Percentiles rank a stretch among this genome's conserved stretches.
phyloP scores from a whole-genome alignment of 1,140 invertebrate species.

The Parasteatoda tepidariorum region DNA sequence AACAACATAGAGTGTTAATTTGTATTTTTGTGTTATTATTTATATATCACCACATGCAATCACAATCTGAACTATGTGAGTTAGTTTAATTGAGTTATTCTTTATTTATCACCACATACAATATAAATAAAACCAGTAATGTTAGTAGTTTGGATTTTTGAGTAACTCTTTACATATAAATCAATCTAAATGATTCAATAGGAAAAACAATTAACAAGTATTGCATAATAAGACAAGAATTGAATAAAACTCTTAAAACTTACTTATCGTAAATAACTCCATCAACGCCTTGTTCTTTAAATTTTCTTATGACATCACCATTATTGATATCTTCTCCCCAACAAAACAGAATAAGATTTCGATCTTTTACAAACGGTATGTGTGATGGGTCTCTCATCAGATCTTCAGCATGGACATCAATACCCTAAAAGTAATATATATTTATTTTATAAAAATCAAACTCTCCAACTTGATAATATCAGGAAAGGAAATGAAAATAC shows the following conservation, averaged over 20 bases:
- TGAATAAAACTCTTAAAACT: conserved; percentile 60
- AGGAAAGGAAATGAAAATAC: conserved; percentile 24
- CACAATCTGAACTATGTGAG: too few relatives aligned
- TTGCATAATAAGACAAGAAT: too few relatives aligned
- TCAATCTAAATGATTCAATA: too few relatives aligned
- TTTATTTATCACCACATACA: too few relatives aligned
- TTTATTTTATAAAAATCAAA: neutral
- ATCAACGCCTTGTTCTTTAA: conserved; percentile 89
- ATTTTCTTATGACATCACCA: conserved; percentile 83
- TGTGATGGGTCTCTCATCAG: conserved; percentile 84
- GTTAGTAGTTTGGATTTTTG: too few relatives aligned
- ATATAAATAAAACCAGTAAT: too few relatives aligned
- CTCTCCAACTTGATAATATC: neutral
- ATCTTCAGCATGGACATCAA: conserved; percentile 93
- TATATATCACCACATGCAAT: too few relatives aligned
- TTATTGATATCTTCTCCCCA: conserved; percentile 97
- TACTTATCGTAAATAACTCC: conserved; percentile 94
- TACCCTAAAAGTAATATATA: conserved; percentile 72
- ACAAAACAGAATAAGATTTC: conserved; percentile 88
- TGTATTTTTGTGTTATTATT: too few relatives aligned
- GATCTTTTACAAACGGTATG: conserved; percentile 80
- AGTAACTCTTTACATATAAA: too few relatives aligned
- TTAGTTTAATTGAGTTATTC: too few relatives aligned
- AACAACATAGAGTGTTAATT: too few relatives aligned
- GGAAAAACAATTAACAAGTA: too few relatives aligned